These are phyloP conservation scores for Sceloporus undulatus DNA, from an alignment of 2,113 vertebrate species.

Conservation along the genomic window DNA sequence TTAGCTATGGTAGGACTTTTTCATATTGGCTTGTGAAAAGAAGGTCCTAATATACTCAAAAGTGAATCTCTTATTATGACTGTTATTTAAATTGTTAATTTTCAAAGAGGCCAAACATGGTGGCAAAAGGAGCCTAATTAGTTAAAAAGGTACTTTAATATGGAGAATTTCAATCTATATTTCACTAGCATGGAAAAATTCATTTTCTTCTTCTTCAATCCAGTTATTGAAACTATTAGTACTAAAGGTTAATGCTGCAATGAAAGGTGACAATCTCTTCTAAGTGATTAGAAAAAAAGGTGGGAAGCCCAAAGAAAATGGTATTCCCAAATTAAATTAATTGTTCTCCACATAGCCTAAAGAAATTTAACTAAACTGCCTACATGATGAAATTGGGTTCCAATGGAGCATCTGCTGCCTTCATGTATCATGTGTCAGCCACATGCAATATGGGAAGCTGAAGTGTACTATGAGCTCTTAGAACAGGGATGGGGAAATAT, in stretches of 20 bases:
- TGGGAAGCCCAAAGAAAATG: slow-evolving; percentile 18
- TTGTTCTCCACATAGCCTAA: slow-evolving; percentile 34
- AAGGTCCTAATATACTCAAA: background rate
- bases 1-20: slow-evolving; percentile 4
- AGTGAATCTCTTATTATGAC: background rate
- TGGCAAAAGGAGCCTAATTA: slow-evolving; percentile 40
- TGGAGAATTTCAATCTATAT: slow-evolving; percentile 36
- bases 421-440: background rate
- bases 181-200: slow-evolving; percentile 59
- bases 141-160: slow-evolving; percentile 30
- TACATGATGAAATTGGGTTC: fast-evolving
- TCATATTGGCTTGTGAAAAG: slow-evolving; percentile 11
- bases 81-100: slow-evolving; percentile 21
- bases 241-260: slow-evolving; percentile 71
- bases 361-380: background rate
- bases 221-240: slow-evolving; percentile 61
- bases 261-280: slow-evolving; percentile 72
- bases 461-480: background rate
- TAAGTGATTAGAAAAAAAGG: slow-evolving; percentile 52
- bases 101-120: slow-evolving; percentile 35
- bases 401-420: fast-evolving
- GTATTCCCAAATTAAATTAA: slow-evolving; percentile 57
- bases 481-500: too few species aligned
- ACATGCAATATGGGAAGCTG: background rate
- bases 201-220: slow-evolving; percentile 67